Evolutionary conservation across 2,888 invertebrate species (phyloP), one percentile per base, ranked within the genome.

Genomic region (Noctua janthe): DNA sequence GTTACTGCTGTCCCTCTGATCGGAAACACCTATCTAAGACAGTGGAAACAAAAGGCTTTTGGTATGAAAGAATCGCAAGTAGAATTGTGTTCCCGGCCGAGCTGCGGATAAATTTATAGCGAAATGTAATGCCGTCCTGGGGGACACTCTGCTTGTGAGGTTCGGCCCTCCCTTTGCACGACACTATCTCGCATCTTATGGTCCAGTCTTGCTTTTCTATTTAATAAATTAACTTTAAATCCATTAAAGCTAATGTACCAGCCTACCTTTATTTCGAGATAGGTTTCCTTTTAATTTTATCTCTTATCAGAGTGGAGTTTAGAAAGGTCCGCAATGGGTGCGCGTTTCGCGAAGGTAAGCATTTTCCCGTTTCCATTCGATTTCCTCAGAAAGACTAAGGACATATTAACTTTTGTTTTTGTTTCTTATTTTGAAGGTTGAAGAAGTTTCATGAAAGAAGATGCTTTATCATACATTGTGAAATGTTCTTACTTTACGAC

Each of bases 1-100:
- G 93, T 95, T 94, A 94, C 93, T 92, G 87, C 93, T 93, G 95
- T 94, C 94, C 94, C 92, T 94, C 92, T 94, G 93, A 95, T 94
- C 93, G 93, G 93, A 95, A 94, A 93, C 94, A 95, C 93, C 95
- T 94, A 95, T 94, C 92, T 90, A 90, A 94, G 91, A 92, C 93
- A 92, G 92, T 92, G 92, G 92, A 95, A 95, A 94, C 93, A 94
- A 94, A 94, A 92, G 91, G 91, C 90, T 93, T 95, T 94, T 94
- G 93, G 92, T 94, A 94, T 93, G 92, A 94, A 94, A 93, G 92
- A 94, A 94, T 93, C 91, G 90, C 90, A 88, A 93, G 92, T 92
- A 91, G 92, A 93, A 93, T 93, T 93, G 93, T 93, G 92, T 93
- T 93, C 90, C 51, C 89, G 90, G 89, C 88, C 91, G 91, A 91